These are phyloP conservation scores for Bubo scandiacus DNA, from an alignment of 2,113 vertebrate species.

Conservation along the genomic window DNA sequence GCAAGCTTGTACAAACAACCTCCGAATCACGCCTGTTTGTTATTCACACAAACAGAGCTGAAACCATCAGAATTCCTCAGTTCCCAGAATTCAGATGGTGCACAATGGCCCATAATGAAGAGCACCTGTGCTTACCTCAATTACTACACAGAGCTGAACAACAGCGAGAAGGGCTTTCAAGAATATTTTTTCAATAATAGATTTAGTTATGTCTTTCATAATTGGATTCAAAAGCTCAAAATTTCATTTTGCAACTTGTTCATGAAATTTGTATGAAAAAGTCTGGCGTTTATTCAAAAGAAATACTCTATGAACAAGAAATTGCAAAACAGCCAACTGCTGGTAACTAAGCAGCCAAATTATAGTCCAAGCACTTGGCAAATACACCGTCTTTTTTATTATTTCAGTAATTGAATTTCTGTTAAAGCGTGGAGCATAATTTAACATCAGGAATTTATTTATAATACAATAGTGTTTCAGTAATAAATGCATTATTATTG, in stretches of 20 bases:
- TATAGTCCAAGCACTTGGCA: slow-evolving; percentile 78
- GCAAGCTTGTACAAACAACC: slow-evolving; percentile 79
- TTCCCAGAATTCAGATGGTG: slow-evolving; percentile 78
- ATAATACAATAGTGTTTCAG: slow-evolving; percentile 79
- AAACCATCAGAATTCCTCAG: slow-evolving; percentile 73
- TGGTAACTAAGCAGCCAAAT: slow-evolving; percentile 80
- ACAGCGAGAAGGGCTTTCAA: slow-evolving; percentile 72
- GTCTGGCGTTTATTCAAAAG: slow-evolving; percentile 78
- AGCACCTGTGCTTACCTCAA: slow-evolving; percentile 85
- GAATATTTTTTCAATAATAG: slow-evolving; percentile 77
- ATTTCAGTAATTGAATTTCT: slow-evolving; percentile 87
- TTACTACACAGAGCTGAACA: slow-evolving; percentile 70
- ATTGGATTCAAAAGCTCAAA: slow-evolving; percentile 81
- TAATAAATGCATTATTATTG: slow-evolving; percentile 84
- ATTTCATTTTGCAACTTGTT: slow-evolving; percentile 81
- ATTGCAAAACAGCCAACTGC: slow-evolving; percentile 76
- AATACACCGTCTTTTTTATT: slow-evolving; percentile 78
- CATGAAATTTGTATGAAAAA: slow-evolving; percentile 78
- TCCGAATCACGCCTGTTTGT: slow-evolving; percentile 80
- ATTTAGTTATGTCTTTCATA: slow-evolving; percentile 79
- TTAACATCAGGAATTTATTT: slow-evolving; percentile 83
- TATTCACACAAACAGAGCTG: slow-evolving; percentile 76
- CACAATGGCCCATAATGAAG: slow-evolving; percentile 84
- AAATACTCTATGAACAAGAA: slow-evolving; percentile 75
- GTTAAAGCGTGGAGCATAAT: slow-evolving; percentile 78